Percentiles rank a stretch among this genome's conserved stretches.
Evolutionary conservation across 2,888 invertebrate genomes (phyloP).

Genomic region (Eupithecia insigniata): DNA sequence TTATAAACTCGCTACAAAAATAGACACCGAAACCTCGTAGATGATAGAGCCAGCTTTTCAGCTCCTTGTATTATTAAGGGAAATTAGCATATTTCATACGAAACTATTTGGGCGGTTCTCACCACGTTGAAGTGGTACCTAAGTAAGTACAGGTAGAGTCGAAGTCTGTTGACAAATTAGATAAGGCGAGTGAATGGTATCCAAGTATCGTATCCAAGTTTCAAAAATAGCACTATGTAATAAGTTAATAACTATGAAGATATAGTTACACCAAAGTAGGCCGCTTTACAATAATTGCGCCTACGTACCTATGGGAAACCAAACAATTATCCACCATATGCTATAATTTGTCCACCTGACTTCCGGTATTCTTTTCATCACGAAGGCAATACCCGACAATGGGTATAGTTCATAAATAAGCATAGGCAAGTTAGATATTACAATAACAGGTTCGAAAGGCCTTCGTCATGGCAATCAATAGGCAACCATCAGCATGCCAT

Average conservation of each 20-base stretch:
- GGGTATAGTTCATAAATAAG: not conserved
- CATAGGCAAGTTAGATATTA: not conserved
- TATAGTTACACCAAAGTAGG: not conserved
- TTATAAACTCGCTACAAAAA: not conserved
- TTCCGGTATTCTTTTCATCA: constrained; percentile 27
- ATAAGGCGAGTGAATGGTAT: too few relatives aligned
- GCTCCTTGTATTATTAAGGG: not conserved
- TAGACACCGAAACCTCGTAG: not conserved
- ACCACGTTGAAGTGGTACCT: too few relatives aligned
- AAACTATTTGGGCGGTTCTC: not conserved
- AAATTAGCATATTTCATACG: not conserved
- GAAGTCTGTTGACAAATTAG: too few relatives aligned
- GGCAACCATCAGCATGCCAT: not conserved
- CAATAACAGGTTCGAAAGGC: constrained; percentile 17
- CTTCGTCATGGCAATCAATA: constrained; percentile 20
- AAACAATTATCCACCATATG: constrained; percentile 33
- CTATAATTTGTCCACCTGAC: constrained; percentile 32
- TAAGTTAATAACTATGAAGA: not conserved
- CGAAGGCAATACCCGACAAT: not conserved
- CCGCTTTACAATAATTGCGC: constrained; percentile 1
- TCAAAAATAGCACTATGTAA: not conserved
- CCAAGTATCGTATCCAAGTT: too few relatives aligned
- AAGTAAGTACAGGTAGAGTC: not conserved
- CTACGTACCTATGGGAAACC: constrained; percentile 19
- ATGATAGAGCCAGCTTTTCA: not conserved